Conservation (phyloP, 2,113 vertebrate genomes). For the Osmerus eperlanus region DNA sequence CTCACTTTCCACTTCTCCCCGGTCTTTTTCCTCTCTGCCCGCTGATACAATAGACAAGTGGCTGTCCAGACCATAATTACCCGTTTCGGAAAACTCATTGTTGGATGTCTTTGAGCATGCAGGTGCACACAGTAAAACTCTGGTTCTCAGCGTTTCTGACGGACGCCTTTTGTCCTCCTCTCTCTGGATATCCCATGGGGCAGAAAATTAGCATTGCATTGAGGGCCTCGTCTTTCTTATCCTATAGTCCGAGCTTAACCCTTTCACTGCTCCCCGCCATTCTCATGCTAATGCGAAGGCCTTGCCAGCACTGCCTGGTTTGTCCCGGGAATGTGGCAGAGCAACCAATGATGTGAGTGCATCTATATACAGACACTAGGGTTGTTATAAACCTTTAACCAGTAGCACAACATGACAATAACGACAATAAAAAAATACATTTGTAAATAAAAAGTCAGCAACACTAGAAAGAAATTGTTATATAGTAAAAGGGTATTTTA, state of each 20-base stretch:
- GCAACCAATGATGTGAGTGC: slow-evolving; percentile 13
- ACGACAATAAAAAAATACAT: no score
- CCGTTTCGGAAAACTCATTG: slow-evolving; percentile 43
- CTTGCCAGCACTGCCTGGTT: slow-evolving; percentile 35
- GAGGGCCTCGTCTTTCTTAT: slow-evolving; percentile 37
- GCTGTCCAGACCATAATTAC: slow-evolving; percentile 43
- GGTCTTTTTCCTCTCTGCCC: slow-evolving; percentile 13
- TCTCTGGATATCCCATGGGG: slow-evolving; percentile 44
- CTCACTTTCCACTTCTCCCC: slow-evolving; percentile 5
- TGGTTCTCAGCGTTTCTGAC: slow-evolving; percentile 45
- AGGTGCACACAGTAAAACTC: slow-evolving; percentile 46
- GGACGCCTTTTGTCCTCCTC: slow-evolving; percentile 49
- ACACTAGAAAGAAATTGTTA: no score
- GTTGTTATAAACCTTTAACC: no score
- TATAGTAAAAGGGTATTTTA: no score
- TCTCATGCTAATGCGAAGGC: slow-evolving; percentile 48
- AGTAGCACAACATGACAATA: no score
- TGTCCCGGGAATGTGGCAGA: slow-evolving; percentile 39
- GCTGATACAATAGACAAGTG: slow-evolving; percentile 24
- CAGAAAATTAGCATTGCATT: slow-evolving; percentile 54
- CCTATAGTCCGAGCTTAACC: slow-evolving; percentile 45
- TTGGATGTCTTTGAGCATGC: slow-evolving; percentile 45
- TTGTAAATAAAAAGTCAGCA: no score
- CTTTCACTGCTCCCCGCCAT: slow-evolving; percentile 44
- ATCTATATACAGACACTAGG: no score